A percentile compares a stretch with the other conserved stretches of the same genome.
These are phyloP conservation scores for Blera fallax DNA, from an alignment of 2,888 invertebrate genomes.

Conservation along the genomic window DNA sequence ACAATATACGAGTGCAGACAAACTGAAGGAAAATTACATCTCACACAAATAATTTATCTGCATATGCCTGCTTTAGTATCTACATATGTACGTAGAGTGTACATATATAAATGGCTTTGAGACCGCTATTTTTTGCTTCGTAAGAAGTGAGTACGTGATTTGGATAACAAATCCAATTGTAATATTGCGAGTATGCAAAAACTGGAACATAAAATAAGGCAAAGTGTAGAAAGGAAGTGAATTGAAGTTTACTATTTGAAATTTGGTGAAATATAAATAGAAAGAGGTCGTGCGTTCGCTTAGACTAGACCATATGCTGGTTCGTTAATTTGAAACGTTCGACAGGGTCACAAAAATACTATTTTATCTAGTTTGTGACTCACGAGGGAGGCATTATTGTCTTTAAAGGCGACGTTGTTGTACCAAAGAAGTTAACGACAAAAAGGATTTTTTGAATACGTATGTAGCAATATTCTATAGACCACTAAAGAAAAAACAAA, in stretches of 20 bases:
- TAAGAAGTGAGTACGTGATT: constrained; percentile 41
- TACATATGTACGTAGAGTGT: background rate
- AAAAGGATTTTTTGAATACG: too few relatives aligned
- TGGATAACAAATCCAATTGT: constrained; percentile 37
- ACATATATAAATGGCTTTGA: background rate
- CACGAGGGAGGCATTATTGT: background rate
- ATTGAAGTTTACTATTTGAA: constrained; percentile 5
- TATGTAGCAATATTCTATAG: too few relatives aligned
- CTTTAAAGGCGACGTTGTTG: too few relatives aligned
- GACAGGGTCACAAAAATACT: background rate
- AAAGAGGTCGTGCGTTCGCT: background rate
- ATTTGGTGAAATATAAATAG: constrained; percentile 9
- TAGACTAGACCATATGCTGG: constrained; percentile 6
- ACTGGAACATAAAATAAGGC: constrained; percentile 15
- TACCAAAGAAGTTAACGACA: too few relatives aligned
- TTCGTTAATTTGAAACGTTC: background rate
- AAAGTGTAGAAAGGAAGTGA: background rate
- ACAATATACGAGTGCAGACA: background rate
- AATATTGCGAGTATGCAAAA: constrained; percentile 35
- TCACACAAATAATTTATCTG: background rate
- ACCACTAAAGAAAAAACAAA: too few relatives aligned
- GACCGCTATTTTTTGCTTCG: background rate
- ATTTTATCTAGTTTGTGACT: background rate
- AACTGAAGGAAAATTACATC: background rate
- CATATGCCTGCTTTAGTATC: background rate